Percentiles rank a stretch among this genome's conserved stretches.
Evolutionary conservation across 2,888 invertebrate species (phyloP).

Genomic region (Vanessa cardui): DNA sequence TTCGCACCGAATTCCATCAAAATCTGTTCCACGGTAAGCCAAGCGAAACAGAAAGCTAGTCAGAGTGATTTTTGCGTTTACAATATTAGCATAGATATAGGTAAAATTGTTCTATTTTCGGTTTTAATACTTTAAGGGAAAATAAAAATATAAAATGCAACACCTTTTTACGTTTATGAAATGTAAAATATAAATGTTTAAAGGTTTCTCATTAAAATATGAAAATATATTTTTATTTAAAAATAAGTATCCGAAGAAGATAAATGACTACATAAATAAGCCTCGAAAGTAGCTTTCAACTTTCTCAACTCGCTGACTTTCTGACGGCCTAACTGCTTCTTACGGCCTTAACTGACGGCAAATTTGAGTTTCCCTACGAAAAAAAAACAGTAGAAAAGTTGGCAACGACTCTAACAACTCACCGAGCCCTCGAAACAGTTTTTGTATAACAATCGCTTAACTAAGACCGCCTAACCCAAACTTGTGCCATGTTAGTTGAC

Average conservation of each 20-base stretch:
- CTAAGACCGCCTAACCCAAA: constrained; percentile 18
- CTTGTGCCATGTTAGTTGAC: constrained; percentile 20
- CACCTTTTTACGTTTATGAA: too few relatives aligned
- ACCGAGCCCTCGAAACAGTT: constrained; percentile 25
- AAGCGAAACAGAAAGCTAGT: too few relatives aligned
- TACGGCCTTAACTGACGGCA: constrained; percentile 26
- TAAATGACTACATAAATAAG: constrained; percentile 28
- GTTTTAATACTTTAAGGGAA: too few relatives aligned
- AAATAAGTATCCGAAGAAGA: constrained; percentile 22
- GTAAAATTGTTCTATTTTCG: too few relatives aligned
- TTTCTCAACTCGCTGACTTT: constrained; percentile 25
- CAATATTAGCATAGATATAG: too few relatives aligned
- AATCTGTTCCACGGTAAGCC: too few relatives aligned
- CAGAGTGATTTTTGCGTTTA: too few relatives aligned
- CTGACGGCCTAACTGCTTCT: constrained; percentile 33
- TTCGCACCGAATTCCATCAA: too few relatives aligned
- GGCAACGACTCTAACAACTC: constrained; percentile 25
- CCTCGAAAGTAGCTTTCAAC: constrained; percentile 21
- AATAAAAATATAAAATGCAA: too few relatives aligned
- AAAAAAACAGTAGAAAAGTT: constrained; percentile 24
- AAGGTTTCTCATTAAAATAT: background rate
- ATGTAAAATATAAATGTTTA: background rate
- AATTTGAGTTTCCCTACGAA: constrained; percentile 23
- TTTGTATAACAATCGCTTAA: constrained; percentile 25
- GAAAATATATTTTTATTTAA: background rate